Base-by-base conservation (phyloP, 2,888 invertebrate genomes). In the Diogma glabrata region DNA sequence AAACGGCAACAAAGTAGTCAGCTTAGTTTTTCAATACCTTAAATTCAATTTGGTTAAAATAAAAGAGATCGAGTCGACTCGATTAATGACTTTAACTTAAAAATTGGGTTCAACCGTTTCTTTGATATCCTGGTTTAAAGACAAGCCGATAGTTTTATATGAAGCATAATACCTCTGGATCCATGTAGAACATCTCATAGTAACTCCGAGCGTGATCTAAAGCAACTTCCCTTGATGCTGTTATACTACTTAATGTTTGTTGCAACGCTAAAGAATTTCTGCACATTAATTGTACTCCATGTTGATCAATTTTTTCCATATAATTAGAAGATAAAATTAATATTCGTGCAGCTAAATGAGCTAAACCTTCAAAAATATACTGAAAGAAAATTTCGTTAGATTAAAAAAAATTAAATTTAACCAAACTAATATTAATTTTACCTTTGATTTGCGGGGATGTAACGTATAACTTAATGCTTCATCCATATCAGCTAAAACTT, bases 361-460 rank as follows among this genome's bases (percentile, higher is more conserved):
- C 94, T 23, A 96, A 72, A 1, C 93, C 93, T 69, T 88, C 87
- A 71, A 93, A 87, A 55, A 93, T 82, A 65, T 93, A 94, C 84
- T 91, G 75, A 51, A 67, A 70, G 49, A 22, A 26, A 51, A 40
- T 48, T 47, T 53, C 49, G 49, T 36, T 51, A 16, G 16, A 49
- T 48, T 7, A 40, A 3, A 43, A 12, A 49, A 49, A 12, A 48
- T 49, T 6, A 2, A 3, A n/a, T 43, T 10, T 9, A 3, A 20
- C 10, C 5, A 14, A 12, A 36, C 17, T 49, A 33, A 36, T 24
- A 7, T 24, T 6, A 16, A 5, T 26, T 38, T 49, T 38, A 87
- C 85, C 64, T 83, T 84, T 57, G 83, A 81, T 64, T 88, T 89
- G 50, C 83, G 75, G 1, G 82, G 81, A 65, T 87, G 86, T 45